phyloP scores from a whole-genome alignment of 2,113 vertebrate genomes.

The Acrocephalus arundinaceus region DNA sequence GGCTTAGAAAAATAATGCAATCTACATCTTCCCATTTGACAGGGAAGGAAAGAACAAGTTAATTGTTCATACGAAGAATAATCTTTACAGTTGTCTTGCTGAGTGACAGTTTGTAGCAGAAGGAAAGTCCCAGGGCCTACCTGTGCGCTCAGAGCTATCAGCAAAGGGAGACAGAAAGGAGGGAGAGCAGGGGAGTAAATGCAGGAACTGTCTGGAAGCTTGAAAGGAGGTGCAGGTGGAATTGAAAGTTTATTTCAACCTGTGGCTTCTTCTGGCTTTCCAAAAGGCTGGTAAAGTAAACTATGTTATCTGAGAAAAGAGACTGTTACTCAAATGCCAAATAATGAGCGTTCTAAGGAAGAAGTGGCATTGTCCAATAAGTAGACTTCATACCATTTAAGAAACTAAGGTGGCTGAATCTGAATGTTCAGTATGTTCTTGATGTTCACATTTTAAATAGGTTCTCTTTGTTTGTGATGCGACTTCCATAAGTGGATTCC shows the following conservation, averaged over 20 bases:
- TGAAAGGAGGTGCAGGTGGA: not conserved
- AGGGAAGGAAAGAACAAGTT: not conserved
- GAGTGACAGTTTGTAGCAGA: not conserved
- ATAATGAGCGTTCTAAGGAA: not conserved
- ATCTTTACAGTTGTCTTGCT: not conserved
- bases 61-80: not conserved
- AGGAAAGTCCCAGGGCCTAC: not conserved
- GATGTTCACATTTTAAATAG: not conserved
- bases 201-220: not conserved
- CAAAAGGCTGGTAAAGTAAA: not conserved
- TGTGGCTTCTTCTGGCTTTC: not conserved
- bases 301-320: not conserved
- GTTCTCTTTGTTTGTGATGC: not conserved
- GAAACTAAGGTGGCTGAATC: not conserved
- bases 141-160: not conserved
- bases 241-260: not conserved
- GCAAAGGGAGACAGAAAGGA: not conserved
- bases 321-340: not conserved
- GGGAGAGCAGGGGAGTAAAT: too few relatives aligned
- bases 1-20: not conserved
- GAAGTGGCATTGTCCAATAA: not conserved
- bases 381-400: too few relatives aligned
- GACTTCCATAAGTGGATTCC: not conserved
- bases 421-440: not conserved
- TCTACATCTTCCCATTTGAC: not conserved